phyloP scores from a whole-genome alignment of 2,888 invertebrate species.

The Noctua janthe region DNA sequence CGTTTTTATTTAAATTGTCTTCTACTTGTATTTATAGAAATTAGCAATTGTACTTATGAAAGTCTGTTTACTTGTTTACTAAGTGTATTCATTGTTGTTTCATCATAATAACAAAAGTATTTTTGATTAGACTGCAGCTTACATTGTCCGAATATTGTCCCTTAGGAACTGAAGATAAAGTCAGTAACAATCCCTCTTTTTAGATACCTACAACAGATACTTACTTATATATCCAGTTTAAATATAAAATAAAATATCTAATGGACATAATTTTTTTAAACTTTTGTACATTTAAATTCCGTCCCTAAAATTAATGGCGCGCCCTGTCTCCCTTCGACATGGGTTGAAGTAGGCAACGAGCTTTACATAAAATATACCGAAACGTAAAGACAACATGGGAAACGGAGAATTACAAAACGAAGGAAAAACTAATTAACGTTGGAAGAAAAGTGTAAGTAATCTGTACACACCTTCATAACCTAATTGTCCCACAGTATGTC shows the following conservation, averaged over 20 bases:
- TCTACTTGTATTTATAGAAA: not conserved
- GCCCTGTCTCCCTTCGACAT: not conserved
- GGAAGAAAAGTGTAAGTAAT: not conserved
- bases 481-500: not conserved
- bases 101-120: not conserved
- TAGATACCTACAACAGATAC: not conserved
- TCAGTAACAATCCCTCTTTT: not conserved
- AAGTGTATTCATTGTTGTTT: not conserved
- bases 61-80: not conserved
- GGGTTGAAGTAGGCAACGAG: not conserved
- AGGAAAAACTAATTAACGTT: not conserved
- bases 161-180: not conserved
- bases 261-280: conserved; percentile 25
- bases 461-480: not conserved
- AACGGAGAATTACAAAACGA: not conserved
- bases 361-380: conserved; percentile 7
- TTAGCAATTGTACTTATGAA: not conserved
- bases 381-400: not conserved
- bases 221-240: not conserved
- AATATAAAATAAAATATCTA: not conserved
- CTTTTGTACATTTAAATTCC: conserved; percentile 43
- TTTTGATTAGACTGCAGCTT: not conserved
- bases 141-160: not conserved
- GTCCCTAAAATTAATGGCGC: conserved; percentile 15
- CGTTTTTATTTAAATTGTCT: not conserved